A percentile compares a stretch with the other conserved stretches of the same genome.
phyloP scores from a whole-genome alignment of 37 sponge, comb jelly and placozoan species.

The Eunapius fragilis region DNA sequence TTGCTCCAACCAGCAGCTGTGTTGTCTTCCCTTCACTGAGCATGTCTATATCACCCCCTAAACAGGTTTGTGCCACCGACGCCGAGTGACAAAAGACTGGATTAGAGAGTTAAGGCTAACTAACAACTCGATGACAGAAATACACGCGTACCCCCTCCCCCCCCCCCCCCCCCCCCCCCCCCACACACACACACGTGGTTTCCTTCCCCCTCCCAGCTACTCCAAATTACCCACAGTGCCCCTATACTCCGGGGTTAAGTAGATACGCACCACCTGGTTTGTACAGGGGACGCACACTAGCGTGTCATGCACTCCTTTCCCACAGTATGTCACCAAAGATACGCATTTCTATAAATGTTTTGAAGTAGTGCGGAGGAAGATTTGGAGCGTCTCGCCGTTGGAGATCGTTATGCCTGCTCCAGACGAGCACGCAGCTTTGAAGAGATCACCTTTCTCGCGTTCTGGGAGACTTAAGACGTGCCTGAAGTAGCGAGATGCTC shows the following conservation, averaged over 20 bases:
- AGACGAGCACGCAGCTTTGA: neutral
- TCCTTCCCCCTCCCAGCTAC: too few species aligned
- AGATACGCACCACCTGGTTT: too few species aligned
- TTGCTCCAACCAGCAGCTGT: neutral
- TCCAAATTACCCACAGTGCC: too few species aligned
- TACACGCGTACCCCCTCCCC: too few species aligned
- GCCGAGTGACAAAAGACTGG: neutral
- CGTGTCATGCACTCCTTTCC: too few species aligned
- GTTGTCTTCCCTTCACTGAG: neutral
- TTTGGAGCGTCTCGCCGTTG: neutral
- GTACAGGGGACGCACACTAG: too few species aligned
- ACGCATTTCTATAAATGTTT: neutral
- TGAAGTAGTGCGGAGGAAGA: neutral
- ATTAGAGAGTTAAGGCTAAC: neutral
- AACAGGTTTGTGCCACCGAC: neutral
- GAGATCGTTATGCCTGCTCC: neutral
- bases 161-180: too few species aligned
- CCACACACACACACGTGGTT: too few species aligned
- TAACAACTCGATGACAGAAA: neutral
- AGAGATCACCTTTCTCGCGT: neutral
- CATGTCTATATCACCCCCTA: neutral
- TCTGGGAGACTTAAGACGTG: neutral
- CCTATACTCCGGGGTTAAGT: too few species aligned
- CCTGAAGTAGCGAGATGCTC: neutral
- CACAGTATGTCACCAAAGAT: neutral